Conservation (phyloP, 2,888 invertebrate genomes). For the Amiota communis region DNA sequence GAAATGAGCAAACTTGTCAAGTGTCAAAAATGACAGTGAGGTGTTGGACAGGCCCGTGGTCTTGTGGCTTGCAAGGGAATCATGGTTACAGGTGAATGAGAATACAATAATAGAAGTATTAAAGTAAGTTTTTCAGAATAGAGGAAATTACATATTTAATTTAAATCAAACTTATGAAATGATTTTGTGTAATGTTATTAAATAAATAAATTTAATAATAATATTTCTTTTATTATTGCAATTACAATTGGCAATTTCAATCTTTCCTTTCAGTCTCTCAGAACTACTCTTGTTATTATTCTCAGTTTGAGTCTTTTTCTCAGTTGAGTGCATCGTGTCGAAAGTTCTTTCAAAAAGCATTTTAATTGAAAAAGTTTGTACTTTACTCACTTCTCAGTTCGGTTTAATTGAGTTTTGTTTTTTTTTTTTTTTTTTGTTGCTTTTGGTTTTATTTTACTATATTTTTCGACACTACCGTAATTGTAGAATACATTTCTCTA, state of each 20-base stretch:
- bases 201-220: too few species aligned
- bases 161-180: too few species aligned
- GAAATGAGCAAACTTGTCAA: constrained; percentile 31
- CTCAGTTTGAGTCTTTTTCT: too few species aligned
- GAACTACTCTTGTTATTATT: too few species aligned
- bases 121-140: too few species aligned
- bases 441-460: not conserved
- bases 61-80: not conserved
- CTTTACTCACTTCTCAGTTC: constrained; percentile 20
- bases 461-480: not conserved
- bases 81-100: constrained; percentile 17
- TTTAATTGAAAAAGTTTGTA: constrained; percentile 31
- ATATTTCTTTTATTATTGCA: too few species aligned
- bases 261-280: too few species aligned
- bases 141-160: too few species aligned
- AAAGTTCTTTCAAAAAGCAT: constrained; percentile 29
- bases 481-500: not conserved
- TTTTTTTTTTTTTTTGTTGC: constrained; percentile 1
- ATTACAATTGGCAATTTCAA: too few species aligned
- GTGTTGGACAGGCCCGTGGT: not conserved
- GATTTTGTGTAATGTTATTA: too few species aligned
- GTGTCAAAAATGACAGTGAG: constrained; percentile 28
- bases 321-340: constrained; percentile 20
- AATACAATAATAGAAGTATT: not conserved
- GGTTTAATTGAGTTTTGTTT: constrained; percentile 27